Percentiles rank a stretch among this genome's conserved stretches.
Evolutionary conservation across 2,888 invertebrate species (phyloP).

Genomic region (Tetragnatha montana): DNA sequence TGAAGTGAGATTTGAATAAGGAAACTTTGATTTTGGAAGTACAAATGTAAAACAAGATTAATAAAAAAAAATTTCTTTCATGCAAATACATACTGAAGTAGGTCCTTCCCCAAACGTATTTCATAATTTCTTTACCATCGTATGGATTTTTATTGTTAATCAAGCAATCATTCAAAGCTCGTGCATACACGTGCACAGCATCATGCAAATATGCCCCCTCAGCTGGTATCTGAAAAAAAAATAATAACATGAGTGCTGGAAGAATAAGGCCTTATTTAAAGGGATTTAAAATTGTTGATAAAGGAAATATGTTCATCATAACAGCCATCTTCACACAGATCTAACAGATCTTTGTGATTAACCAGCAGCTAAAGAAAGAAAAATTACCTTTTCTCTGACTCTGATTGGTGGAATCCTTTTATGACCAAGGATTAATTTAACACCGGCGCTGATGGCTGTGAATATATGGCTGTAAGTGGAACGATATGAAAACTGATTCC

Average conservation of each 20-base stretch:
- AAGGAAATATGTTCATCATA: background rate
- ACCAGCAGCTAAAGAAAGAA: too few species aligned
- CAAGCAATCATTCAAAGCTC: conserved; percentile 76
- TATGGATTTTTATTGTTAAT: conserved; percentile 74
- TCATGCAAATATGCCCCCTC: conserved; percentile 78
- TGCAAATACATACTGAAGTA: conserved; percentile 76
- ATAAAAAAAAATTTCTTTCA: background rate
- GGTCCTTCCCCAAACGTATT: conserved; percentile 76
- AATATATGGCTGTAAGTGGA: background rate
- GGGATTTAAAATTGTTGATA: background rate
- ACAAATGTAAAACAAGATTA: too few species aligned
- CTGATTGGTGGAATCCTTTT: too few species aligned
- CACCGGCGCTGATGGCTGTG: too few species aligned
- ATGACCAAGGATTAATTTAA: too few species aligned
- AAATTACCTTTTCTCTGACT: too few species aligned
- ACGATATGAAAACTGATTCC: too few species aligned
- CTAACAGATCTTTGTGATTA: too few species aligned
- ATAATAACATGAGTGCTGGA: too few species aligned
- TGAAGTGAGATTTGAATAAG: too few species aligned
- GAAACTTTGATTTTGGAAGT: too few species aligned
- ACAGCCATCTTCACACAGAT: background rate
- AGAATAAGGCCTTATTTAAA: background rate
- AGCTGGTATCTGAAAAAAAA: conserved; percentile 73
- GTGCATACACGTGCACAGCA: conserved; percentile 77
- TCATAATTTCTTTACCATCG: conserved; percentile 76